phyloP scores from a whole-genome alignment of 2,113 vertebrate species.

The Asarcornis scutulata region DNA sequence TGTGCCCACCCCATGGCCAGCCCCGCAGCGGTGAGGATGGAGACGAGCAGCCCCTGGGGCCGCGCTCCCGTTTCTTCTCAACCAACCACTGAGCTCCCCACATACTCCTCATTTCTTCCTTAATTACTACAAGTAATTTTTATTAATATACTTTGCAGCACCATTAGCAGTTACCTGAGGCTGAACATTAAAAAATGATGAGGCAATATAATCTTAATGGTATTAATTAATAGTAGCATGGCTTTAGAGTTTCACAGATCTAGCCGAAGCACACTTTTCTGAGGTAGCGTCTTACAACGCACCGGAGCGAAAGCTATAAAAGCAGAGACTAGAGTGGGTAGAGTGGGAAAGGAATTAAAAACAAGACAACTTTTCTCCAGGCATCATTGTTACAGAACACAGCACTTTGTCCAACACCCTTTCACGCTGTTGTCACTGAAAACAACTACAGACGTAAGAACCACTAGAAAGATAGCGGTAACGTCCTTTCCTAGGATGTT shows the following conservation, averaged over 20 bases:
- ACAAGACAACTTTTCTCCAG: background rate
- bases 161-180: slow-evolving; percentile 79
- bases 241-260: slow-evolving; percentile 41
- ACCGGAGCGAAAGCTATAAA: background rate
- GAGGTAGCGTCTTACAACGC: background rate
- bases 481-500: no score
- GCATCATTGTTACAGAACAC: background rate
- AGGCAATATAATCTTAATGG: slow-evolving; percentile 74
- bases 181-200: slow-evolving; percentile 74
- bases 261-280: background rate
- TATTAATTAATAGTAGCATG: slow-evolving; percentile 51
- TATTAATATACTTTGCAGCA: slow-evolving; percentile 81
- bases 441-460: background rate
- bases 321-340: background rate
- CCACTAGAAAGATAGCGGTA: background rate
- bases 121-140: slow-evolving; percentile 78
- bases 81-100: slow-evolving; percentile 28
- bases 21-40: background rate
- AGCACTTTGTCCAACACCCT: background rate
- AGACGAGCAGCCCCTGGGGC: background rate
- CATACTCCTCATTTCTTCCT: slow-evolving; percentile 51
- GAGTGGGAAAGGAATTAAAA: background rate
- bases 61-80: slow-evolving; percentile 28
- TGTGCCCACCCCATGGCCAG: background rate
- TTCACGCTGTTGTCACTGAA: background rate